Conservation (phyloP, 2,888 invertebrate genomes). For the Ellobium chinense region DNA sequence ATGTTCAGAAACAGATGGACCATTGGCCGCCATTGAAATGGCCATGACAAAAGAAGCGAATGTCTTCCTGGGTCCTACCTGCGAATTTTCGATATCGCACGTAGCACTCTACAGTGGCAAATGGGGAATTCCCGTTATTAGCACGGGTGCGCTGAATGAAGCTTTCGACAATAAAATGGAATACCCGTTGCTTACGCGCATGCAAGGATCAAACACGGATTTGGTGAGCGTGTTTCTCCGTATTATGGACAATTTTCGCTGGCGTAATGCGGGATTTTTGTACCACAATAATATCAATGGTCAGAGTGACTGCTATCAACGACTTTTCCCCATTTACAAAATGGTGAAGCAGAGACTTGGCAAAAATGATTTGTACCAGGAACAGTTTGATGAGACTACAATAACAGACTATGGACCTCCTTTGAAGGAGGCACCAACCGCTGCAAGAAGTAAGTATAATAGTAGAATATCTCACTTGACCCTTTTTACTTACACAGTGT, state of each 20-base stretch:
- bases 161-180: conserved; percentile 77
- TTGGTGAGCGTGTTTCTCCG: neutral
- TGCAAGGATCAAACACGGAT: conserved; percentile 42
- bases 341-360: neutral
- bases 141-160: conserved; percentile 79
- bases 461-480: too few relatives aligned
- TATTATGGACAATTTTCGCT: conserved; percentile 4
- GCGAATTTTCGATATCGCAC: conserved; percentile 88
- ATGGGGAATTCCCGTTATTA: conserved; percentile 92
- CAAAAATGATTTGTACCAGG: neutral
- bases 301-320: neutral
- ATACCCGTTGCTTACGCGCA: conserved; percentile 87
- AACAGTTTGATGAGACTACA: neutral
- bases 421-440: conserved; percentile 6
- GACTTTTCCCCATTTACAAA: neutral
- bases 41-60: conserved; percentile 63
- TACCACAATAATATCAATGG: too few relatives aligned
- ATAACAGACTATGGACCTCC: neutral
- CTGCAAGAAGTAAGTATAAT: conserved; percentile 40
- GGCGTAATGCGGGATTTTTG: conserved; percentile 1
- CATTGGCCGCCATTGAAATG: conserved; percentile 73
- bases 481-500: too few relatives aligned
- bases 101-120: conserved; percentile 92
- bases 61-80: conserved; percentile 76
- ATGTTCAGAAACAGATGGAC: conserved; percentile 74